Conservation (phyloP, 2,797 vertebrate genomes). For the Bovichtus variegatus region DNA sequence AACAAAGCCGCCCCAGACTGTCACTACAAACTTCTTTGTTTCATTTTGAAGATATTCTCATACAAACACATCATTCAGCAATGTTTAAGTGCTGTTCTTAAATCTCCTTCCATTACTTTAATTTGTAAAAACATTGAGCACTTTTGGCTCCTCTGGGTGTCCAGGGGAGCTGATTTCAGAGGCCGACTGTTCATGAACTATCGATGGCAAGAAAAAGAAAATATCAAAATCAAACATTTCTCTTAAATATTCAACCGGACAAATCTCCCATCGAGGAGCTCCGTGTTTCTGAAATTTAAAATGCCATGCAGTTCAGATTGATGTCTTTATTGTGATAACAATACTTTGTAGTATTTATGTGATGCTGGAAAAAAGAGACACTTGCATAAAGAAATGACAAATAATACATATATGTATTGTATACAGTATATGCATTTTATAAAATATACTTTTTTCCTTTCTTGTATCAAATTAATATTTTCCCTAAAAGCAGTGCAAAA, state of each 20-base stretch:
- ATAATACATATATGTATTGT: not conserved
- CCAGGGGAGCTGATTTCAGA: slow-evolving; percentile 31
- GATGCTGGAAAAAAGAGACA: not conserved
- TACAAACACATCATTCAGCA: not conserved
- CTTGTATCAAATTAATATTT: slow-evolving; percentile 44
- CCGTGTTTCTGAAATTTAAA: slow-evolving; percentile 9
- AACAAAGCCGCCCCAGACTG: slow-evolving; percentile 16
- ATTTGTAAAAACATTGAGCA: slow-evolving; percentile 19
- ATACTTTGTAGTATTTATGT: not conserved
- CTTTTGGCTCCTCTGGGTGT: slow-evolving; percentile 7
- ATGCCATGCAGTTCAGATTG: slow-evolving; percentile 33
- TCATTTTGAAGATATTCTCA: not conserved
- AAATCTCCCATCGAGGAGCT: slow-evolving; percentile 12
- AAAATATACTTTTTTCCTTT: slow-evolving; percentile 13
- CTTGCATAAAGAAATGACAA: slow-evolving; percentile 17
- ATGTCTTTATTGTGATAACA: slow-evolving; percentile 16
- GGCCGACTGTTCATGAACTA: slow-evolving; percentile 44
- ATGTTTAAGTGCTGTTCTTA: slow-evolving; percentile 2
- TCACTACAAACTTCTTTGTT: not conserved
- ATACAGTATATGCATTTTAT: not conserved
- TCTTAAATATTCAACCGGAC: not conserved
- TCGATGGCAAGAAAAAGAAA: slow-evolving; percentile 17
- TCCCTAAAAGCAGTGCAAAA: slow-evolving; percentile 70
- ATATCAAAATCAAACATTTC: slow-evolving; percentile 8
- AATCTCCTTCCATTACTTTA: not conserved